A percentile compares a stretch with the other conserved stretches of the same genome.
Conservation (phyloP, 2,888 invertebrate genomes). For the Nomada fabriciana region DNA sequence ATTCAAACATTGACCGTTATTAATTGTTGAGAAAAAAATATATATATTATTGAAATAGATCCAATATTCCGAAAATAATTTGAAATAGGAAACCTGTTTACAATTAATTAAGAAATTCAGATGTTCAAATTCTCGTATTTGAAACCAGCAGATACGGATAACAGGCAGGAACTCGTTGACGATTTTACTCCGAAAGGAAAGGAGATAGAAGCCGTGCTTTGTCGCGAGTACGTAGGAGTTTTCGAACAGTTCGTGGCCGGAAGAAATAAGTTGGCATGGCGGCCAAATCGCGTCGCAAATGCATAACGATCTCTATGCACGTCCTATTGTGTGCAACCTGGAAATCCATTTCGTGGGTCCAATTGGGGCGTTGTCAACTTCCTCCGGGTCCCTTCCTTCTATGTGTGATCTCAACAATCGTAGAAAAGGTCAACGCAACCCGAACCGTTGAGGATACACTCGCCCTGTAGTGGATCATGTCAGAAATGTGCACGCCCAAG, state of each 20-base stretch:
- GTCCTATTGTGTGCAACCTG: conserved; percentile 51
- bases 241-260: conserved; percentile 57
- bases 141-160: conserved; percentile 6
- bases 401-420: conserved; percentile 20
- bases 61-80: too few species aligned
- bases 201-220: conserved; percentile 13
- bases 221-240: conserved; percentile 23
- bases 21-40: too few species aligned
- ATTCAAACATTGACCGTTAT: too few species aligned
- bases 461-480: conserved; percentile 25
- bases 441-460: conserved; percentile 42
- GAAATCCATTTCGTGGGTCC: conserved; percentile 64
- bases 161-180: conserved; percentile 28
- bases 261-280: conserved; percentile 70
- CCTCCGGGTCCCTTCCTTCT: conserved; percentile 62
- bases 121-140: conserved; percentile 4
- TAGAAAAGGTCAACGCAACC: conserved; percentile 58
- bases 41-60: too few species aligned
- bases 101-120: too few species aligned
- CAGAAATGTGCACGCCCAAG: conserved; percentile 11
- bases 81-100: too few species aligned
- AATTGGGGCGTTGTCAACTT: conserved; percentile 58
- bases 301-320: conserved; percentile 64
- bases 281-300: conserved; percentile 69
- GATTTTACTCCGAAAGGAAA: conserved; percentile 19